phyloP scores from a whole-genome alignment of 2,797 vertebrate genomes.

The Loris lydekkerianus region DNA sequence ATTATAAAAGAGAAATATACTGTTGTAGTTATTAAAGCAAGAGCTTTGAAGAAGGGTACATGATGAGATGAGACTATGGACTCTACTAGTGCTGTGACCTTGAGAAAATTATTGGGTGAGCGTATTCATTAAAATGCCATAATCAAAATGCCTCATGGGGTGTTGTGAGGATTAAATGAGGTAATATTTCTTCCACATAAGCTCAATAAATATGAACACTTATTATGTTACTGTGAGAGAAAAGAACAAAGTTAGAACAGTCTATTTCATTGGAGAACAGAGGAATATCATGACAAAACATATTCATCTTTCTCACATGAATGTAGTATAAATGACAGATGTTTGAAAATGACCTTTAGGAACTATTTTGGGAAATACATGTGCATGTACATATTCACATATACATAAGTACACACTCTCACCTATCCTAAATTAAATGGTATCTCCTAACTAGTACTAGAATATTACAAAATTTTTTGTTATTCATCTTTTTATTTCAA shows the following conservation, averaged over 20 bases:
- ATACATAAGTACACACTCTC: background rate
- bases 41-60: background rate
- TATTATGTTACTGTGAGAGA: background rate
- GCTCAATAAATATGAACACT: background rate
- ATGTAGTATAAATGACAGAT: background rate
- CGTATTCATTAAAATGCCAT: background rate
- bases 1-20: background rate
- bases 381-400: background rate
- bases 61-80: background rate
- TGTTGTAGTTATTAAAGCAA: background rate
- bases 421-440: background rate
- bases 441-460: background rate
- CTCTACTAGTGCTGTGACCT: background rate
- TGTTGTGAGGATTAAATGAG: background rate
- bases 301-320: background rate
- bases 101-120: background rate
- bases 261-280: background rate
- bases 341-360: background rate
- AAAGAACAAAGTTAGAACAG: background rate
- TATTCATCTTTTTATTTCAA: conserved; percentile 20
- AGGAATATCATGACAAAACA: background rate
- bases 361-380: background rate
- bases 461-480: background rate
- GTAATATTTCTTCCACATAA: background rate
- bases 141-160: background rate